Conservation (phyloP, 2,888 invertebrate species). For the Agonopterix heracliana region DNA sequence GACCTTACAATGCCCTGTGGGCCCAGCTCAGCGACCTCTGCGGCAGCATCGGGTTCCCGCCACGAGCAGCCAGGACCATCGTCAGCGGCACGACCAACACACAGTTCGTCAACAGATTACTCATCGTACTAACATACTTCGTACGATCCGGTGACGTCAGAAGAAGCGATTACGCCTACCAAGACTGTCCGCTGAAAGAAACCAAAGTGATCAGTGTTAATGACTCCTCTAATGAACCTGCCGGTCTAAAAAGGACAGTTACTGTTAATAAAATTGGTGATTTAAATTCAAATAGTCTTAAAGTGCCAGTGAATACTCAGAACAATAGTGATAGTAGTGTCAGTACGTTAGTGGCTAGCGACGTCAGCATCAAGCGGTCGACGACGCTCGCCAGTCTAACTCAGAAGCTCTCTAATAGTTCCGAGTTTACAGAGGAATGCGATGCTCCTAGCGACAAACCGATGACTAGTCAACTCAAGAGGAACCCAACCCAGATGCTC, state of each 20-base stretch:
- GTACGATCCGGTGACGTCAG: conserved; percentile 86
- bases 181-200: conserved; percentile 48
- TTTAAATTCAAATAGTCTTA: conserved; percentile 25
- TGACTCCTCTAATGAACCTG: conserved; percentile 11
- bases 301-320: conserved; percentile 42
- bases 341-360: conserved; percentile 46
- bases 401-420: conserved; percentile 56
- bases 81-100: conserved; percentile 82
- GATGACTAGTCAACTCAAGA: conserved; percentile 34
- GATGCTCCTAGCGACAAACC: conserved; percentile 31
- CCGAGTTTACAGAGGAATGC: conserved; percentile 30
- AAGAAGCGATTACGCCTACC: conserved; percentile 58
- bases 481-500: conserved; percentile 49
- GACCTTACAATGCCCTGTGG: conserved; percentile 92
- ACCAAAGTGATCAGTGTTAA: conserved; percentile 41
- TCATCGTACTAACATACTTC: conserved; percentile 90
- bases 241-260: conserved; percentile 25
- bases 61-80: conserved; percentile 86
- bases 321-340: conserved; percentile 50
- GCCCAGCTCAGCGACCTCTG: conserved; percentile 91
- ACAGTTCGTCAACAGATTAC: conserved; percentile 81
- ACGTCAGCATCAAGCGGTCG: conserved; percentile 48
- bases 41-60: conserved; percentile 88
- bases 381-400: conserved; percentile 51
- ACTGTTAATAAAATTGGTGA: conserved; percentile 26